phyloP scores from a whole-genome alignment of 1,140 invertebrate genomes.

The Phocides pigmalion region DNA sequence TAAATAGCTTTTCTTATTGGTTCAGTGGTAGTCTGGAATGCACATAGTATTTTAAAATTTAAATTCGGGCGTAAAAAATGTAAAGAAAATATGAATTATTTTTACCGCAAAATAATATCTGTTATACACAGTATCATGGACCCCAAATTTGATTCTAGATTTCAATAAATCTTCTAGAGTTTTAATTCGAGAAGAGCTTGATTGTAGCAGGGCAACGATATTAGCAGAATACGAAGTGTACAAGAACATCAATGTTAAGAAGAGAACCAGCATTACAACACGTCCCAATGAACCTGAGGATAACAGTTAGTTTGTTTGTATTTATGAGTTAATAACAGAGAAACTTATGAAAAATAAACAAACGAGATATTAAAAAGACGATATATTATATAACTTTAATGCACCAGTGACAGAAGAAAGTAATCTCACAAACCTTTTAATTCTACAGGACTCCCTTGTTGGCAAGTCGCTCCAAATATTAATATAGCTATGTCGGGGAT shows the following conservation, averaged over 20 bases:
- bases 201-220: constrained; percentile 87
- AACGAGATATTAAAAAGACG: too few species aligned
- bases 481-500: constrained; percentile 73
- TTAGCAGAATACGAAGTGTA: constrained; percentile 88
- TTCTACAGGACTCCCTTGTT: constrained; percentile 83
- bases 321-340: too few species aligned
- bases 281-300: constrained; percentile 75
- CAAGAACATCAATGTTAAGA: constrained; percentile 81
- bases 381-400: too few species aligned
- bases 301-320: too few species aligned
- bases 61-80: not conserved
- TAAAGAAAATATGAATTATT: constrained; percentile 14
- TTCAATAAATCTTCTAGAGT: constrained; percentile 84
- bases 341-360: not conserved
- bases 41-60: not conserved
- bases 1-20: constrained; percentile 85
- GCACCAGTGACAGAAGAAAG: too few species aligned
- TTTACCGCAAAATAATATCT: constrained; percentile 86
- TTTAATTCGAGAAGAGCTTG: constrained; percentile 85
- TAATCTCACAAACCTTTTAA: constrained; percentile 71
- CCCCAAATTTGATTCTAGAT: constrained; percentile 85
- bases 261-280: constrained; percentile 82
- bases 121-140: constrained; percentile 86
- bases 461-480: constrained; percentile 81
- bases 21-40: constrained; percentile 84